These are phyloP conservation scores for Scaptomyza tumidula DNA, from an alignment of 2,888 invertebrate species.

Conservation along the genomic window DNA sequence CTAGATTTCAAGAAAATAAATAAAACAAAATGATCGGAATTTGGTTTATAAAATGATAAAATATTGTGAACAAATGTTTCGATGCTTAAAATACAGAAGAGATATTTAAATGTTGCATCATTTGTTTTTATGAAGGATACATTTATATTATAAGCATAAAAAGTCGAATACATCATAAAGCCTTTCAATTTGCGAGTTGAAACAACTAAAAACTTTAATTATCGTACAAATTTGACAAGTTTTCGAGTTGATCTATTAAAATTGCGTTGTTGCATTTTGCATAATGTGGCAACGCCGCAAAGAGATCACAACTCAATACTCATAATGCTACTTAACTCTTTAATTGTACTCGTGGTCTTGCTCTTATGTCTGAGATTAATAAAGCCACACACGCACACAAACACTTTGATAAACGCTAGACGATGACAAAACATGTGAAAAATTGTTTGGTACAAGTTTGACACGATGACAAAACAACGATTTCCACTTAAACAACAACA, in stretches of 20 bases:
- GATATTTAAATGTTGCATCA: no score
- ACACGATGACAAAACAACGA: constrained; percentile 77
- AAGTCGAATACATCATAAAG: not conserved
- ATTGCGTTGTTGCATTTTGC: constrained; percentile 39
- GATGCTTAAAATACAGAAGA: no score
- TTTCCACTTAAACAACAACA: constrained; percentile 79
- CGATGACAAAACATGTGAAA: constrained; percentile 54
- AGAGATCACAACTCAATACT: not conserved
- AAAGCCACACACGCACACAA: constrained; percentile 37
- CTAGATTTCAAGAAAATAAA: no score
- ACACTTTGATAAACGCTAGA: constrained; percentile 25
- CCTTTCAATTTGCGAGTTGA: not conserved
- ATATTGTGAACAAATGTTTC: no score
- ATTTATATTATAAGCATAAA: not conserved
- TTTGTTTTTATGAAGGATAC: no score
- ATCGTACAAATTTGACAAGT: not conserved
- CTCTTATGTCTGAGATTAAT: constrained; percentile 57
- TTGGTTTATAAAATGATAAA: no score
- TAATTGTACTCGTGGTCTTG: constrained; percentile 24
- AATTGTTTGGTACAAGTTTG: constrained; percentile 69
- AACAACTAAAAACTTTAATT: not conserved
- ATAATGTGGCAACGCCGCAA: constrained; percentile 16
- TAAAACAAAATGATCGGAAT: no score
- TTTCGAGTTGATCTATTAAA: constrained; percentile 32
- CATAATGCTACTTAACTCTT: constrained; percentile 20